These are phyloP conservation scores for Rhynchophorus ferrugineus DNA, from an alignment of 1,140 invertebrate species.

Conservation along the genomic window DNA sequence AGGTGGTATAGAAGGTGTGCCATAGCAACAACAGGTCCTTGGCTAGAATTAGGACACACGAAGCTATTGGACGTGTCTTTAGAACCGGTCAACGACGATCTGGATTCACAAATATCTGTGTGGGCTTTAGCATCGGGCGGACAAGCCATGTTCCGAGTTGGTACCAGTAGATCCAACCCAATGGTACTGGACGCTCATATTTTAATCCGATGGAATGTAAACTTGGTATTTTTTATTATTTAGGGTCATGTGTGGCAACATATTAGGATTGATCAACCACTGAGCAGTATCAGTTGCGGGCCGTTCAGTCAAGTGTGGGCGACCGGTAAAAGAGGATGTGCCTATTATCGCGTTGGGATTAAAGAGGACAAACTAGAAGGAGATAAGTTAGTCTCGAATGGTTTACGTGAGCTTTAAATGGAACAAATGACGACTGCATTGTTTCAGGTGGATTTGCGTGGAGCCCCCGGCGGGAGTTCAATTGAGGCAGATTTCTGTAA, in stretches of 20 bases:
- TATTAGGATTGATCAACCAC: constrained; percentile 65
- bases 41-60: constrained; percentile 76
- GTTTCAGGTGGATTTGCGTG: constrained; percentile 48
- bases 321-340: constrained; percentile 74
- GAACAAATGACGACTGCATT: not conserved
- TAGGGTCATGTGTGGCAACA: constrained; percentile 74
- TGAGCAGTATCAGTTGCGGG: constrained; percentile 64
- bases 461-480: constrained; percentile 57
- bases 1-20: constrained; percentile 76
- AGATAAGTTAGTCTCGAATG: constrained; percentile 27
- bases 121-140: constrained; percentile 79
- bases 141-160: constrained; percentile 70
- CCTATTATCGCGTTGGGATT: constrained; percentile 68
- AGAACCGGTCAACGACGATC: constrained; percentile 42
- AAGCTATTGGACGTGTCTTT: constrained; percentile 74
- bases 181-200: constrained; percentile 14
- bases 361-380: constrained; percentile 56
- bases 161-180: constrained; percentile 56
- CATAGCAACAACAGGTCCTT: constrained; percentile 75
- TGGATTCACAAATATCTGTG: constrained; percentile 45
- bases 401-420: no score
- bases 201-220: constrained; percentile 3
- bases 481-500: constrained; percentile 71
- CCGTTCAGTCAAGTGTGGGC: constrained; percentile 72
- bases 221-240: constrained; percentile 27